These are phyloP conservation scores for Ladona fulva DNA, from an alignment of 1,140 invertebrate species.

Conservation along the genomic window DNA sequence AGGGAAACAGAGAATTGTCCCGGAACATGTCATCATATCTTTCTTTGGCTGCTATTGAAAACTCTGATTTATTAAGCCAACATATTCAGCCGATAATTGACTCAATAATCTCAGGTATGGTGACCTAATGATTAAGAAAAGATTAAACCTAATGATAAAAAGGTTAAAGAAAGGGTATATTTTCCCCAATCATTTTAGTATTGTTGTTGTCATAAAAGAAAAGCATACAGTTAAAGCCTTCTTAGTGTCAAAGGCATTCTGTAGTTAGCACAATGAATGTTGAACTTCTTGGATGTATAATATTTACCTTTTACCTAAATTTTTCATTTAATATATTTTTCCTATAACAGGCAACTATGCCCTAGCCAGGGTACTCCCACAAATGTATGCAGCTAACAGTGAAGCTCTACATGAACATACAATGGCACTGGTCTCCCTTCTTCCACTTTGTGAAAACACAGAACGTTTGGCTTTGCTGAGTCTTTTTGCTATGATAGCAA, in stretches of 20 bases:
- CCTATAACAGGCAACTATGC: constrained; percentile 63
- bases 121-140: neutral
- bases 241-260: too few relatives aligned
- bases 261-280: too few relatives aligned
- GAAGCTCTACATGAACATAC: constrained; percentile 76
- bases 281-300: too few relatives aligned
- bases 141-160: too few relatives aligned
- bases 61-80: constrained; percentile 70
- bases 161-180: too few relatives aligned
- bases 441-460: constrained; percentile 69
- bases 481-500: constrained; percentile 70
- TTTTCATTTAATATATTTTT: too few relatives aligned
- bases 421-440: constrained; percentile 65
- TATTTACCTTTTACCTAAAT: too few relatives aligned
- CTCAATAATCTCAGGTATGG: constrained; percentile 70
- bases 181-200: too few relatives aligned
- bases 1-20: constrained; percentile 80
- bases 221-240: too few relatives aligned
- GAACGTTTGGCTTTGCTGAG: constrained; percentile 76
- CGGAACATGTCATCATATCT: constrained; percentile 85
- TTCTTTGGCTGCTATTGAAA: constrained; percentile 84
- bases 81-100: constrained; percentile 84
- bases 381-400: constrained; percentile 77
- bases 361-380: constrained; percentile 72
- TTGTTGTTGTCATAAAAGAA: too few relatives aligned